Percentiles rank a stretch among this genome's conserved stretches.
Conservation (phyloP, 2,888 invertebrate genomes). For the Clanis bilineata region DNA sequence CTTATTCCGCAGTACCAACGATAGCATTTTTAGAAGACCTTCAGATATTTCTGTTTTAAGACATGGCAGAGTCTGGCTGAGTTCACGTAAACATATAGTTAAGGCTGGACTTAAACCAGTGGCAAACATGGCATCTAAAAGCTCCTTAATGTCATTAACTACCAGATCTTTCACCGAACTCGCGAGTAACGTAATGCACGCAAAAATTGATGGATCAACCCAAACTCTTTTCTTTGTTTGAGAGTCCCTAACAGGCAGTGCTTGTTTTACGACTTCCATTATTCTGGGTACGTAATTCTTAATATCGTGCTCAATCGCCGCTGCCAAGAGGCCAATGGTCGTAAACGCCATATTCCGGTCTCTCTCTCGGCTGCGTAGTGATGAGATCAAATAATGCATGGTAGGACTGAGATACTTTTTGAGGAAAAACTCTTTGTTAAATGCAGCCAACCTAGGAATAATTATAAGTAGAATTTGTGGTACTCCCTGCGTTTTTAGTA, state of each 20-base stretch:
- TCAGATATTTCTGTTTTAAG: conserved; percentile 95
- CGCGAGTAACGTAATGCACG: conserved; percentile 95
- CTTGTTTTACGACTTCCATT: conserved; percentile 90
- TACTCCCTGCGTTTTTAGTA: conserved; percentile 89
- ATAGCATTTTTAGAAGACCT: conserved; percentile 95
- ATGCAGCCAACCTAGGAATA: conserved; percentile 96
- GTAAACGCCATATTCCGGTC: conserved; percentile 94
- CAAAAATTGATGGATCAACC: conserved; percentile 94
- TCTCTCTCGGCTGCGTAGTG: conserved; percentile 90
- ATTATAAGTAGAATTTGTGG: conserved; percentile 94
- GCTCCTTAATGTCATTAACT: conserved; percentile 88
- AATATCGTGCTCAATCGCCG: conserved; percentile 92
- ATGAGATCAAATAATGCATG: conserved; percentile 89
- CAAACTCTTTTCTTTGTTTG: conserved; percentile 88
- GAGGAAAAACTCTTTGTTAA: conserved; percentile 91
- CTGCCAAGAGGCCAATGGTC: conserved; percentile 94
- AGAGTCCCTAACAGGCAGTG: conserved; percentile 89
- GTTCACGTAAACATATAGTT: conserved; percentile 94
- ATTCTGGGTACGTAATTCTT: conserved; percentile 90
- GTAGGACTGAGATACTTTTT: conserved; percentile 88
- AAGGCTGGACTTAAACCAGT: conserved; percentile 95
- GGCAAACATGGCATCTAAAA: conserved; percentile 95
- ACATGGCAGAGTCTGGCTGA: conserved; percentile 93
- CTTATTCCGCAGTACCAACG: conserved; percentile 94
- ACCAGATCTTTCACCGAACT: conserved; percentile 92